Evolutionary conservation across 2,113 vertebrate species (phyloP), one percentile per base, ranked within the genome.

Genomic region (Alces alces): DNA sequence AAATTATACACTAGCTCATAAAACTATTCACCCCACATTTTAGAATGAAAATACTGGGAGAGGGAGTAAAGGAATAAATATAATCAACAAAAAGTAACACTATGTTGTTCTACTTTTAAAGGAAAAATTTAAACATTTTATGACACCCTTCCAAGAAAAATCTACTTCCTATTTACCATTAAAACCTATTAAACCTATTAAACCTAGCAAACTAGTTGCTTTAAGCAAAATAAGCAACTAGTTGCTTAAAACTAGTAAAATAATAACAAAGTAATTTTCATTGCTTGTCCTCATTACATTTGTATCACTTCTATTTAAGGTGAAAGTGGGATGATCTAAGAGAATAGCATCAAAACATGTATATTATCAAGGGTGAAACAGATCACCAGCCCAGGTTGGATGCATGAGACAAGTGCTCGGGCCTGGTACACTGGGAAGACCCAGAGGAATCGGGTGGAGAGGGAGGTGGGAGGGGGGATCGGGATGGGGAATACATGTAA

Each of bases 21-120:
- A 11, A 91, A 90, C 15, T 82, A 78, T 78, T 89, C 17, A 61
- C 79, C 43, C 50, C 13, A 57, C 27, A 92, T 57, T 82, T 95
- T 83, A 89, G 36, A 89, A 58, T 43, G 39, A 93, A 93, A 97
- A 92, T 58, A 83, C 13, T 39, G 33, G 70, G 58, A 86, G 27
- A 96, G 23, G 7, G 36, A 94, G 19, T 39, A 66, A 91, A 64
- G 45, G 93, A 95, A 86, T 30, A 86, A 76, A 64, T 36, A 80
- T 55, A 43, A 57, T 10, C 85, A 92, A 66, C 64, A 21, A 95
- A 90, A 97, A 98, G 43, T 80, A 95, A 91, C 21, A 33, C 87
- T 95, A 82, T 92, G 27, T 4, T 60, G 93, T 97, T 93, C 79
- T 93, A 98, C n/a, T 90, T 97, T 97, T 90, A 43, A 36, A n/a